These are phyloP conservation scores for Scleropages formosus DNA, from an alignment of 2,797 vertebrate genomes.

Conservation along the genomic window DNA sequence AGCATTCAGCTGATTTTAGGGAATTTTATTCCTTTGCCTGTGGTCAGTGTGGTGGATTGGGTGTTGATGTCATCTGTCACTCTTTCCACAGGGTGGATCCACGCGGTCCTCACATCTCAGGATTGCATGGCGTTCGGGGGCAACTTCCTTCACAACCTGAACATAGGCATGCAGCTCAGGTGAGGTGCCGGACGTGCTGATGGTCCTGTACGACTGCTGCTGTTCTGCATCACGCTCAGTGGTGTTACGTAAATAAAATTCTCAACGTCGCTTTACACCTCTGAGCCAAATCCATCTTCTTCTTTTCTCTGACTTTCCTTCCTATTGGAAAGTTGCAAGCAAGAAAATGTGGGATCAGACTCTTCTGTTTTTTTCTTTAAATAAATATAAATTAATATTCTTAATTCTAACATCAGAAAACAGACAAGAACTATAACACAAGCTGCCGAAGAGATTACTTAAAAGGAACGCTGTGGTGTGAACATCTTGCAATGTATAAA, in stretches of 20 bases:
- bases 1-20: background rate
- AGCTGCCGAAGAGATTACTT: no score
- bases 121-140: slow-evolving; percentile 99
- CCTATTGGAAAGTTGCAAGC: background rate
- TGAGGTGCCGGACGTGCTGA: slow-evolving; percentile 49
- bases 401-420: no score
- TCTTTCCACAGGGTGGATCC: slow-evolving; percentile 89
- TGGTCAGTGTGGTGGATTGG: background rate
- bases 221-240: background rate
- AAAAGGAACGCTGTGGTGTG: no score
- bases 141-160: slow-evolving; percentile 99
- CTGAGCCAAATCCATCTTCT: background rate
- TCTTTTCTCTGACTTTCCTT: no score
- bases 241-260: no score
- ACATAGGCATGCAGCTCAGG: slow-evolving; percentile 99
- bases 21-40: no score
- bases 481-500: no score
- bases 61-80: background rate
- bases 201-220: no score
- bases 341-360: background rate
- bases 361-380: no score
- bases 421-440: no score
- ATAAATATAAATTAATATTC: no score
- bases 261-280: background rate
- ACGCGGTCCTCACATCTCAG: slow-evolving; percentile 97